Evolutionary conservation across 1,140 invertebrate genomes (phyloP), one percentile per base, ranked within the genome.

Genomic region (Drosophila mojavensis): DNA sequence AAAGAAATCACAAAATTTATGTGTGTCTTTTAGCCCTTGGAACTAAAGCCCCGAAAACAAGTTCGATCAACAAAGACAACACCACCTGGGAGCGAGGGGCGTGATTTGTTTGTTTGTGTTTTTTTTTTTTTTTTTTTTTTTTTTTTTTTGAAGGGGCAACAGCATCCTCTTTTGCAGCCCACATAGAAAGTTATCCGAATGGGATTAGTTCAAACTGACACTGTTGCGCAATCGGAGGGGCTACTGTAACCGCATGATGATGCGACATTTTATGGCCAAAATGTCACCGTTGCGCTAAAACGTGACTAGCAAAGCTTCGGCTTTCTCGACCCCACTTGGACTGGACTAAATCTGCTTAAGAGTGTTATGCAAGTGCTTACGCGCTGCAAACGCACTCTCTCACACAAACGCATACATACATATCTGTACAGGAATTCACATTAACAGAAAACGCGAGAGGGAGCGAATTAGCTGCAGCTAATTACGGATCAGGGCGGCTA

Each of bases 141-240:
- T 24, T 24, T 24, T 24, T 24, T 24, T 24, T 24, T 2, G 20
- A 24, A 24, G 20, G 20, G 20, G 20, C 20, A 24, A 24, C 20
- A 39, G 15, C 48, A 28, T 58, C 56, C 15, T 24, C 36, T 10
- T 17, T 17, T 15, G 39, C 17, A 68, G 56, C 71, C 55, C 65
- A 47, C 60, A 75, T 79, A 75, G 79, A 85, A 81, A 85, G 82
- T 88, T 83, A 72, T 88, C 75, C 75, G 61, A 85, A 82, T 76
- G 75, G 68, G 83, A 76, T 88, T 77, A 85, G 75, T 69, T 61
- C 67, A 33, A 9, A 33, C 48, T 43, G n/a, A 20, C 20, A 51
- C 9, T 7, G 36, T 85, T 86, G 66, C 68, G 79, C 71, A 86
- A 86, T 39, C 51, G 20, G 7, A 61, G 48, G 48, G 45, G 39